Base-by-base conservation (phyloP, 2,797 vertebrate species). In the Esox lucius region DNA sequence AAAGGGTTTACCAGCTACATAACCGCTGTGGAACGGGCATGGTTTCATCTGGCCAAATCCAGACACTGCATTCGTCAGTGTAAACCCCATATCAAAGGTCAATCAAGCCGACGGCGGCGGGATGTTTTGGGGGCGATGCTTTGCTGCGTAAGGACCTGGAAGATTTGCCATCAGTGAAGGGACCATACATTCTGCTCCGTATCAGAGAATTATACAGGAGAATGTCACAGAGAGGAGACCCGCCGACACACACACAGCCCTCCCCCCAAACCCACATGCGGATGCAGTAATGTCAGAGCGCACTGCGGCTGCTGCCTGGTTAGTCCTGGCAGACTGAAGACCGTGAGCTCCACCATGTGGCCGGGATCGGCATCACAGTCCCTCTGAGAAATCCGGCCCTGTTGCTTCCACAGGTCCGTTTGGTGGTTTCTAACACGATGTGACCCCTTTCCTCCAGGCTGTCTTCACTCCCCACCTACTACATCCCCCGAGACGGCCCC, bases 401-500 rank as follows among this genome's bases (percentile, higher is more conserved):
- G 33, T 39, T 68, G 67, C 66, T 53, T 22, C 24, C 33, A 9
- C 33, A 53, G 51, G 4, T 5, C 33, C 33, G 33, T 35, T 2
- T 35, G 33, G 35, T 33, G 35, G 33, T 35, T 35, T 35, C 2
- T 35, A 35, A 35, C 33, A 35, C 33, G 33, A 5, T 35, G 33
- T 35, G 2, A 2, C 33, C 33, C 42, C 19, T 19, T 16, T 17
- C 71, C 1, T 84, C 1, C 85, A 97, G 96, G 85, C 88, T 97
- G 33, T 96, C 95, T 0, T 75, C 83, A 0, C 77, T 95, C 75
- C 82, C 92, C 28, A 83, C 82, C 16, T 96, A 97, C 71, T 94
- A 90, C 85, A 93, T 97, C 76, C 96, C 96, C 2, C 87, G 83
- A 24, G 95, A 98, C 1, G 95, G 96, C 1, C 75, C 89, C 39